phyloP scores from a whole-genome alignment of 2,888 invertebrate species.

The Nomada fabriciana region DNA sequence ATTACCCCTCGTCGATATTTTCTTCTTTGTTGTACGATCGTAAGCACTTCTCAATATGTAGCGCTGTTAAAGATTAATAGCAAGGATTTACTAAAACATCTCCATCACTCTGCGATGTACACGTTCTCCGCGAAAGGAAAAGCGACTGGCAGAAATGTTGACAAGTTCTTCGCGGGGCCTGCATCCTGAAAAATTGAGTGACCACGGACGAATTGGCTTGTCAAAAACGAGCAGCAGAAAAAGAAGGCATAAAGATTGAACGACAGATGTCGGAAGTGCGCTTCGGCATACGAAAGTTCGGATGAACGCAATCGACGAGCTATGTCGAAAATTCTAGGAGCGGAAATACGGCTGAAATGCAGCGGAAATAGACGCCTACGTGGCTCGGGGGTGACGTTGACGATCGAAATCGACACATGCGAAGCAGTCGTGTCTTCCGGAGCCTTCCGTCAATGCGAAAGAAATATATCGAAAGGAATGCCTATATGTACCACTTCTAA shows the following conservation, averaged over 20 bases:
- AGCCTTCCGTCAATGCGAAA: conserved; percentile 16
- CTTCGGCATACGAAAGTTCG: conserved; percentile 31
- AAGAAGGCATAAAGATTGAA: conserved; percentile 7
- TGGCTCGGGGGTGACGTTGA: conserved; percentile 36
- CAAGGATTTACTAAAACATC: no score
- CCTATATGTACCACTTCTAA: conserved; percentile 8
- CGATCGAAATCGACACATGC: conserved; percentile 25
- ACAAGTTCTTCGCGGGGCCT: no score
- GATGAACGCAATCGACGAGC: conserved; percentile 31
- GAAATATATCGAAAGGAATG: conserved; percentile 26
- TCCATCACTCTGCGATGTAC: no score
- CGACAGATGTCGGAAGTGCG: conserved; percentile 31
- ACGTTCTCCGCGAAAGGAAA: no score
- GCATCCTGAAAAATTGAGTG: not conserved
- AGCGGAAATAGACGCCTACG: conserved; percentile 31
- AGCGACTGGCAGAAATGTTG: no score
- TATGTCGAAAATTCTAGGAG: conserved; percentile 37
- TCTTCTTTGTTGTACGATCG: no score
- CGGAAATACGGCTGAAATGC: conserved; percentile 47
- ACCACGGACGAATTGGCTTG: conserved; percentile 15
- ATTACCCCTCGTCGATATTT: no score
- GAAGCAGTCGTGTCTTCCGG: not conserved
- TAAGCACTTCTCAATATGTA: no score
- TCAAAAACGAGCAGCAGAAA: not conserved
- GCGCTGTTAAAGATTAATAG: no score